phyloP scores from a whole-genome alignment of 2,888 invertebrate genomes.

The Stomorhina lunata region DNA sequence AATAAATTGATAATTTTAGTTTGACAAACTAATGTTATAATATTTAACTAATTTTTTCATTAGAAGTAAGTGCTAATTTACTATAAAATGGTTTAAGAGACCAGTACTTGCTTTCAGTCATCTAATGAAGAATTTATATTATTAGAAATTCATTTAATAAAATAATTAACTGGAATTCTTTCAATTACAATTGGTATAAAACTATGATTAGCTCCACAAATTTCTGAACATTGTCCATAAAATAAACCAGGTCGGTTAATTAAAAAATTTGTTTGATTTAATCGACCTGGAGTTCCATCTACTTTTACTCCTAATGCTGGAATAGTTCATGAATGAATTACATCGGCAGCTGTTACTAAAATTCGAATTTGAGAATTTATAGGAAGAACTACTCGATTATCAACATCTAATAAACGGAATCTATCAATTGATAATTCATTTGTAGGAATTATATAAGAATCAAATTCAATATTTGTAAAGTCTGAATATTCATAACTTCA shows the following conservation, averaged over 20 bases:
- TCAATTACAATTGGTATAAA: constrained; percentile 89
- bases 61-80: constrained; percentile 84
- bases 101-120: constrained; percentile 86
- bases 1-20: constrained; percentile 82
- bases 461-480: constrained; percentile 83
- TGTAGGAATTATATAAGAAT: constrained; percentile 83
- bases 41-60: constrained; percentile 82
- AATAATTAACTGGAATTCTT: constrained; percentile 81
- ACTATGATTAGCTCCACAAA: constrained; percentile 89
- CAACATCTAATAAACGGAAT: constrained; percentile 84
- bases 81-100: constrained; percentile 86
- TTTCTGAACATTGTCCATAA: constrained; percentile 90
- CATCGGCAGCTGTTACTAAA: constrained; percentile 83
- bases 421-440: constrained; percentile 77
- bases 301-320: constrained; percentile 84
- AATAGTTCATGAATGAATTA: constrained; percentile 85
- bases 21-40: constrained; percentile 85
- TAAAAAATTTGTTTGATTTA: constrained; percentile 84
- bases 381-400: constrained; percentile 83
- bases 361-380: constrained; percentile 84
- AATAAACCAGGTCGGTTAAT: constrained; percentile 84
- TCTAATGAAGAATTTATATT: constrained; percentile 82
- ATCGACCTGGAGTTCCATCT: constrained; percentile 84
- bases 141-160: constrained; percentile 82
- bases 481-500: constrained; percentile 86